A percentile compares a stretch with the other conserved stretches of the same genome.
These are phyloP conservation scores for Apteryx mantelli DNA, from an alignment of 2,113 vertebrate genomes.

Conservation along the genomic window DNA sequence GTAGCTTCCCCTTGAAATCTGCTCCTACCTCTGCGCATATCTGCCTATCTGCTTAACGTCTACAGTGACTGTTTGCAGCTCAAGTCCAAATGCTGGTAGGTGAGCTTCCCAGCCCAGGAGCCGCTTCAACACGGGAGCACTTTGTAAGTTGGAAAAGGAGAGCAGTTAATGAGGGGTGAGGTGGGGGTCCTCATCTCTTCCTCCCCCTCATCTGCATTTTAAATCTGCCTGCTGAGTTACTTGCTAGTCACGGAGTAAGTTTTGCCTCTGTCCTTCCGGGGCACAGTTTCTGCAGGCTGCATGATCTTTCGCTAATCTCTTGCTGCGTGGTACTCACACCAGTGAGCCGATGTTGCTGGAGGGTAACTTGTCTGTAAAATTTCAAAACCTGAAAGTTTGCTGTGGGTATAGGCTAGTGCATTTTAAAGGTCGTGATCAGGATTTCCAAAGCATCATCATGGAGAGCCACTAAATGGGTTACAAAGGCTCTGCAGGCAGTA, in stretches of 20 bases:
- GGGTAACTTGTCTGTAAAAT: neutral
- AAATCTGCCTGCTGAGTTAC: neutral
- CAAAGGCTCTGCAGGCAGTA: neutral
- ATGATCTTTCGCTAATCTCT: neutral
- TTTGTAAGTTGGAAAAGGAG: neutral
- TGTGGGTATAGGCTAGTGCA: neutral
- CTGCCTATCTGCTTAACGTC: neutral
- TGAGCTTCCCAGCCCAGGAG: neutral
- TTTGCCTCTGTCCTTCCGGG: neutral
- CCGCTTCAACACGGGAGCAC: neutral
- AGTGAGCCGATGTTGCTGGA: neutral
- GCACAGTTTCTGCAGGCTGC: neutral
- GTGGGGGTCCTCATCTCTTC: neutral
- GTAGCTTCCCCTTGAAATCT: neutral
- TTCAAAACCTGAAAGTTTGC: neutral
- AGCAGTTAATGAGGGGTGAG: neutral
- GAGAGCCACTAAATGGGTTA: neutral
- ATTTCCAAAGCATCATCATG: neutral
- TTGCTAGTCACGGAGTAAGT: neutral
- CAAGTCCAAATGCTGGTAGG: neutral
- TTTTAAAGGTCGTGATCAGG: neutral
- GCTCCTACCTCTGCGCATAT: neutral
- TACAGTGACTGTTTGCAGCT: neutral
- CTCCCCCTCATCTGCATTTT: neutral
- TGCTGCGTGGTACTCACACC: neutral